phyloP scores from a whole-genome alignment of 2,113 vertebrate species.

The Taurulus bubalis region DNA sequence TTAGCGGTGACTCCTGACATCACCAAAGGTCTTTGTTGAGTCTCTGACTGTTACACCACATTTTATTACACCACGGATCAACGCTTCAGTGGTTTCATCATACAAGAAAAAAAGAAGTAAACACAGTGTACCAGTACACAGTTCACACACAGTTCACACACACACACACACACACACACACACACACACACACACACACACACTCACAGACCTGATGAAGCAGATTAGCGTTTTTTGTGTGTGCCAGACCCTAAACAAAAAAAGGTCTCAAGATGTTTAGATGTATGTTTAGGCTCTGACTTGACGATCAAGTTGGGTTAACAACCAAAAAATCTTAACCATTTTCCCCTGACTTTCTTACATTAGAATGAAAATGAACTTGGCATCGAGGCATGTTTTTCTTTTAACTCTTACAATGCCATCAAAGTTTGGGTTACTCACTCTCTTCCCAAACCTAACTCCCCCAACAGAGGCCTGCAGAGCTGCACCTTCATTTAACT shows the following conservation, averaged over 20 bases:
- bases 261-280: not conserved
- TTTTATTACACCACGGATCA: not conserved
- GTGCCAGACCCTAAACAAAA: not conserved
- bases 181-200: not conserved
- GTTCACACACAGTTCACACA: not conserved
- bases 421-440: not conserved
- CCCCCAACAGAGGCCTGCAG: not conserved
- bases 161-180: not conserved
- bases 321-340: not conserved
- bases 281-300: not conserved
- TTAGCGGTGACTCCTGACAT: not conserved
- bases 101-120: not conserved
- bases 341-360: not conserved
- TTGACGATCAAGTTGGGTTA: not conserved
- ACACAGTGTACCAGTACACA: conserved; percentile 1
- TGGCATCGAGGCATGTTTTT: not conserved
- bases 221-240: not conserved
- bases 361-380: not conserved
- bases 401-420: not conserved
- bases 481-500: conserved; percentile 22
- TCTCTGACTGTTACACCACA: not conserved
- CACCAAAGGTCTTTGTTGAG: not conserved
- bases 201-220: not conserved
- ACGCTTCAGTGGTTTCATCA: not conserved
- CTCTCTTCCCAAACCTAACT: not conserved